phyloP scores from a whole-genome alignment of 2,113 vertebrate species.

The Cryptotis parvus region DNA sequence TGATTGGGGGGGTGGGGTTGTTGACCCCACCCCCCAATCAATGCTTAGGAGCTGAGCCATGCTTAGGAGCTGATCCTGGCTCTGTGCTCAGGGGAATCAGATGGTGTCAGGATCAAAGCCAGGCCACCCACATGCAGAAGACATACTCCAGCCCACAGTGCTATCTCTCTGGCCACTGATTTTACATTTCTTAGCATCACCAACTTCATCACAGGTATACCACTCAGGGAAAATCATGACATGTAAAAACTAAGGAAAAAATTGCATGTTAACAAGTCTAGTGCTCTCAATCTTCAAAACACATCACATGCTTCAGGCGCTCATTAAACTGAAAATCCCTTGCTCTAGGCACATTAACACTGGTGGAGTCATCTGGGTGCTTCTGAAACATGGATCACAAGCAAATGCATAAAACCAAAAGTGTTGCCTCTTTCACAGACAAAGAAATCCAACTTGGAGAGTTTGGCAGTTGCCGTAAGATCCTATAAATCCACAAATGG shows the following conservation, averaged over 20 bases:
- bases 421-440: neutral
- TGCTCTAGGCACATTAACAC: neutral
- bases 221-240: neutral
- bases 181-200: conserved; percentile 38
- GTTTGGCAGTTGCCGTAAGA: neutral
- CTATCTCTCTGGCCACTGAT: neutral
- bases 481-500: conserved; percentile 23
- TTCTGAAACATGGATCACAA: conserved; percentile 37
- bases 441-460: conserved; percentile 13
- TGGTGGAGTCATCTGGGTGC: neutral
- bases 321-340: conserved; percentile 14
- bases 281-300: conserved; percentile 12
- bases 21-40: too few relatives aligned
- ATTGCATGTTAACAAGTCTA: neutral
- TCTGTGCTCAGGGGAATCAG: too few relatives aligned
- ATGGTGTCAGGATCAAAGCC: too few relatives aligned
- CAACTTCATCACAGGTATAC: neutral
- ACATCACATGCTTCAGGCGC: conserved; percentile 15
- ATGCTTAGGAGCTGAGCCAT: too few relatives aligned
- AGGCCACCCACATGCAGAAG: too few relatives aligned
- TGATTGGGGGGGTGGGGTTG: too few relatives aligned
- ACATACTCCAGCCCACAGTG: neutral
- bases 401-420: neutral
- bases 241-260: conserved; percentile 8
- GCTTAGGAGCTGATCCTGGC: too few relatives aligned